These are phyloP conservation scores for Drosophila neoperkinsi DNA, from an alignment of 2,888 invertebrate genomes.

Conservation along the genomic window DNA sequence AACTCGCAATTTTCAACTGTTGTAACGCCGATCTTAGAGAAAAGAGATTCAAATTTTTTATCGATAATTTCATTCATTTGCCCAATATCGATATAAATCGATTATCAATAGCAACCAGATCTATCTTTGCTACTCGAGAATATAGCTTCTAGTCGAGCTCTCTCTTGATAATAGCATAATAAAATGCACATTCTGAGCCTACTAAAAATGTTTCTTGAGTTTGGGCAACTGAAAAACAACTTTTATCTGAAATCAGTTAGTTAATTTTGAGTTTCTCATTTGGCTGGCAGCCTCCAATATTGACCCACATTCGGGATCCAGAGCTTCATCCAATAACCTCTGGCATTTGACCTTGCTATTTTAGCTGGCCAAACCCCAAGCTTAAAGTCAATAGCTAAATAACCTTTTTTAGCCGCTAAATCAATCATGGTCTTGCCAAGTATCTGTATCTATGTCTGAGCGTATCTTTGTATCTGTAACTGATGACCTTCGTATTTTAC, in stretches of 20 bases:
- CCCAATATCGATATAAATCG: neutral
- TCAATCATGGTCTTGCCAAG: conserved; percentile 62
- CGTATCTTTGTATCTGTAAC: conserved; percentile 71
- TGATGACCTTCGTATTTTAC: conserved; percentile 74
- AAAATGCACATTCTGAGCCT: neutral
- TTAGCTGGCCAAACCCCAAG: conserved; percentile 51
- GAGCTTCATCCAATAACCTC: conserved; percentile 32
- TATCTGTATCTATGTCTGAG: conserved; percentile 42
- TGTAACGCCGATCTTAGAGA: neutral
- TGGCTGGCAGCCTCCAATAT: neutral
- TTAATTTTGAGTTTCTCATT: neutral
- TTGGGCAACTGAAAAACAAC: neutral
- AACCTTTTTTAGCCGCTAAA: conserved; percentile 66
- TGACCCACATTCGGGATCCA: conserved; percentile 42
- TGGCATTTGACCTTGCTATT: conserved; percentile 45
- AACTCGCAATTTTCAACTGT: neutral
- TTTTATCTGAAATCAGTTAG: neutral
- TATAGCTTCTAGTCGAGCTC: neutral
- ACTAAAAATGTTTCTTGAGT: neutral
- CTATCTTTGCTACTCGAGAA: neutral
- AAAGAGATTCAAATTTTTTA: neutral
- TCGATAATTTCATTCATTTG: neutral
- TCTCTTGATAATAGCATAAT: neutral
- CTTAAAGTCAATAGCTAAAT: conserved; percentile 62
- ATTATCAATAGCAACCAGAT: neutral